These are phyloP conservation scores for Callopanchax toddi DNA, from an alignment of 2,113 vertebrate species.

Conservation along the genomic window DNA sequence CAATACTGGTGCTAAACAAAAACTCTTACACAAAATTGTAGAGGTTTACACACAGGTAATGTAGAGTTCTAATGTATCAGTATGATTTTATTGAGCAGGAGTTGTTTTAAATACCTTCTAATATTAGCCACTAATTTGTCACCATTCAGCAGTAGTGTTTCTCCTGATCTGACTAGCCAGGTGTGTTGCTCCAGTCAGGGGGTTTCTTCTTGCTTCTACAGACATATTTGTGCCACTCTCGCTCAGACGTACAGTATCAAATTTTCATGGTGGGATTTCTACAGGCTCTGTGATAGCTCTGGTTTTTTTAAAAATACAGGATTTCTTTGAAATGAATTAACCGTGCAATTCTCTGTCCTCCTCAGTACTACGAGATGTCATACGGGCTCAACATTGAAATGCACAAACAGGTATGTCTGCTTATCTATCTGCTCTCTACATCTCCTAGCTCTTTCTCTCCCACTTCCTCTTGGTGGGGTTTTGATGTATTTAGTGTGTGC, in stretches of 20 bases:
- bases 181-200: no score
- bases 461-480: constrained; percentile 23
- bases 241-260: neutral
- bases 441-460: constrained; percentile 17
- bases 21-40: no score
- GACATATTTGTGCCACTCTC: neutral
- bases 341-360: constrained; percentile 82
- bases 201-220: no score
- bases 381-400: constrained; percentile 80
- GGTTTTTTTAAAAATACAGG: no score
- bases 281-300: neutral
- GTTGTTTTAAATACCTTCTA: no score
- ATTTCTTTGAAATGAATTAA: constrained; percentile 66
- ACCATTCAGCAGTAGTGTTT: no score
- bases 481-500: constrained; percentile 60
- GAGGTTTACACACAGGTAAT: no score
- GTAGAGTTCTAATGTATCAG: no score
- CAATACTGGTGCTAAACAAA: no score
- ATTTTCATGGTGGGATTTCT: constrained; percentile 2
- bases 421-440: constrained; percentile 17
- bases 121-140: no score
- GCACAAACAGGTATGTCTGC: constrained; percentile 76
- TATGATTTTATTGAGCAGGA: no score
- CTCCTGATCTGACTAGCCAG: no score
- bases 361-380: constrained; percentile 78